Conservation (phyloP, 2,797 vertebrate species). For the Choloepus didactylus region DNA sequence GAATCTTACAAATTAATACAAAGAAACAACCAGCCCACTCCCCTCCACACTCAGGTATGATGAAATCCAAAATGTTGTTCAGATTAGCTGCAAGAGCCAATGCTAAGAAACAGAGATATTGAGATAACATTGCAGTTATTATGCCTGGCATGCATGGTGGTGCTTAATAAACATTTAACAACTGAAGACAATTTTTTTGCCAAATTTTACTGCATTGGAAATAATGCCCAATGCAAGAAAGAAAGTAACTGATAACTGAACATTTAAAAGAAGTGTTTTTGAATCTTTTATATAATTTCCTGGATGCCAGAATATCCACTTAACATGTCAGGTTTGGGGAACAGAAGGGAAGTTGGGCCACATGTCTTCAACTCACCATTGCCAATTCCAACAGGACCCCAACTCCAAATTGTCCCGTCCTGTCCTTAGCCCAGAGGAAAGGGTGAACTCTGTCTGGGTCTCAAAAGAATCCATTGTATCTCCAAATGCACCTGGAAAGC, state of each 20-base stretch:
- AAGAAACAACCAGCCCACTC: background rate
- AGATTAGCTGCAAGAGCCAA: background rate
- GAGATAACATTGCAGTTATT: background rate
- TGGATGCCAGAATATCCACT: background rate
- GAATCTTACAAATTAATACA: background rate
- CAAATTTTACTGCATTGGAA: background rate
- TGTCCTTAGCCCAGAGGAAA: background rate
- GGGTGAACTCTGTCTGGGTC: background rate
- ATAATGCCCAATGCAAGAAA: conserved; percentile 11
- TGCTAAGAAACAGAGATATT: background rate
- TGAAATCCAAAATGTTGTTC: conserved; percentile 3
- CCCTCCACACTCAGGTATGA: background rate
- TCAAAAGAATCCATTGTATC: background rate
- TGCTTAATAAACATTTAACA: background rate
- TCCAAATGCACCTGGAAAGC: background rate
- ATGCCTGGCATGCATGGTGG: too few relatives aligned
- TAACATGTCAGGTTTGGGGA: background rate
- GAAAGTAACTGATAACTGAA: background rate
- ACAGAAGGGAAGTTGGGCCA: background rate
- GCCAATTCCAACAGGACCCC: background rate
- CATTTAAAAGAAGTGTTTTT: background rate
- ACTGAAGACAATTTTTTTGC: background rate
- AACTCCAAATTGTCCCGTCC: background rate
- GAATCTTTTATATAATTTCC: background rate
- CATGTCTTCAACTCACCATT: background rate